These are phyloP conservation scores for Ctenicera cuprea DNA, from an alignment of 2,888 invertebrate species.

Conservation along the genomic window DNA sequence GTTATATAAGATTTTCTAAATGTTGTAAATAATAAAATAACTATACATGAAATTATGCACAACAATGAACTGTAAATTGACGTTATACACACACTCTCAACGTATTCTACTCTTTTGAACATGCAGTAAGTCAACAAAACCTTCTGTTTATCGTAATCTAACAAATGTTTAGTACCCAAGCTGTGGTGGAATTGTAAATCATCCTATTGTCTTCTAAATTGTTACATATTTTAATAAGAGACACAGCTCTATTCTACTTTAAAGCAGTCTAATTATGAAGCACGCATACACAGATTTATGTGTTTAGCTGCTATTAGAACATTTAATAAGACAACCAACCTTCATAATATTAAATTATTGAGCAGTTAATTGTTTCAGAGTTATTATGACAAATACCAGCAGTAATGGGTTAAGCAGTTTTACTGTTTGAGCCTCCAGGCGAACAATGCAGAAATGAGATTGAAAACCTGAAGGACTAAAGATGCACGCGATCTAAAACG, in stretches of 20 bases:
- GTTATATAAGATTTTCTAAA: no score
- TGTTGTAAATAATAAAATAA: no score
- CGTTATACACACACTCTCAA: no score
- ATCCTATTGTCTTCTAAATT: constrained; percentile 10
- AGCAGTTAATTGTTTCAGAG: constrained; percentile 34
- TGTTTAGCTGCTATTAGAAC: constrained; percentile 35
- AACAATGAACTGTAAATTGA: no score
- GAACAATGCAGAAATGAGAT: constrained; percentile 17
- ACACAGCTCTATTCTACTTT: constrained; percentile 29
- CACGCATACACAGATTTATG: constrained; percentile 46
- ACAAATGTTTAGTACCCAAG: background rate
- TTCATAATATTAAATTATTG: constrained; percentile 49
- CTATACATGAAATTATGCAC: no score
- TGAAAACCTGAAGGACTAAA: constrained; percentile 12
- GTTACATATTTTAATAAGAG: constrained; percentile 25
- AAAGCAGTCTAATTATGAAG: constrained; percentile 42
- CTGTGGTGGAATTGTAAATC: constrained; percentile 1
- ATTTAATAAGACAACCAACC: constrained; percentile 47
- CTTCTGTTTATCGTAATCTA: background rate
- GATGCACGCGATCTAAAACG: constrained; percentile 17
- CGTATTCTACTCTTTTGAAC: no score
- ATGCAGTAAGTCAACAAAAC: no score
- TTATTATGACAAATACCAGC: constrained; percentile 35
- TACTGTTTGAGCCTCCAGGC: constrained; percentile 10
- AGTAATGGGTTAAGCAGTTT: constrained; percentile 28